Conservation (phyloP, 2,113 vertebrate genomes). For the Polyodon spathula region DNA sequence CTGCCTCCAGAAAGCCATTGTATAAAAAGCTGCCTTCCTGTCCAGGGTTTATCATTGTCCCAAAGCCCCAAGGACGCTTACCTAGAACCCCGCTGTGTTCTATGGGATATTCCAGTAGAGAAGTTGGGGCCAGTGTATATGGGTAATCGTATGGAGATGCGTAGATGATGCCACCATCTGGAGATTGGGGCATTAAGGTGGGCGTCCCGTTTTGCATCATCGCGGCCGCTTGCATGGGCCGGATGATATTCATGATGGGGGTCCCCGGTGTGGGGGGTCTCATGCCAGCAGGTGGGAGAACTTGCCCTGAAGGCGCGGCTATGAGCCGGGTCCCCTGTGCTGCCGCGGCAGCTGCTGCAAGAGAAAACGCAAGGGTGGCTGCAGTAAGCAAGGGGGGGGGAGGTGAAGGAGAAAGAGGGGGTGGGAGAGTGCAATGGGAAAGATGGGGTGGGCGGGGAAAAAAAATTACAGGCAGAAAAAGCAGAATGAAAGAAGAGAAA, state of each 20-base stretch:
- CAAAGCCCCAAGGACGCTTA: slow-evolving; percentile 65
- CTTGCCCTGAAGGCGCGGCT: slow-evolving; percentile 51
- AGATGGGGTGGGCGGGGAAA: slow-evolving; percentile 30
- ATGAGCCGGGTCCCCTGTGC: slow-evolving; percentile 64
- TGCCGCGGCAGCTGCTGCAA: slow-evolving; percentile 68
- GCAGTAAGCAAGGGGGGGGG: slow-evolving; percentile 54
- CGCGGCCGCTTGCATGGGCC: slow-evolving; percentile 61
- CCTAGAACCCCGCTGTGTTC: slow-evolving; percentile 71
- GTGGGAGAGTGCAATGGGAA: too few relatives aligned
- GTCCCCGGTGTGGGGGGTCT: slow-evolving; percentile 56
- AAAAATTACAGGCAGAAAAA: slow-evolving; percentile 42
- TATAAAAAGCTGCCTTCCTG: slow-evolving; percentile 60
- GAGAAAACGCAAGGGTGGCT: slow-evolving; percentile 74
- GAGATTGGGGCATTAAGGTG: slow-evolving; percentile 58
- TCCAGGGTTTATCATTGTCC: slow-evolving; percentile 50
- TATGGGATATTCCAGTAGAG: slow-evolving; percentile 72
- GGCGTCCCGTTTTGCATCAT: slow-evolving; percentile 65
- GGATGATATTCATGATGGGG: slow-evolving; percentile 69
- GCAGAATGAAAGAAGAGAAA: slow-evolving; percentile 10
- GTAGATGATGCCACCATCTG: slow-evolving; percentile 67
- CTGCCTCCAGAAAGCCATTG: slow-evolving; percentile 53
- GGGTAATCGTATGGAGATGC: slow-evolving; percentile 69
- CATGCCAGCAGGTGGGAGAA: slow-evolving; percentile 46
- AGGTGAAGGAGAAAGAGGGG: slow-evolving; percentile 21
- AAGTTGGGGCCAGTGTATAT: slow-evolving; percentile 68